These are phyloP conservation scores for Drosophila takahashii DNA, from an alignment of 1,140 invertebrate genomes.

Conservation along the genomic window DNA sequence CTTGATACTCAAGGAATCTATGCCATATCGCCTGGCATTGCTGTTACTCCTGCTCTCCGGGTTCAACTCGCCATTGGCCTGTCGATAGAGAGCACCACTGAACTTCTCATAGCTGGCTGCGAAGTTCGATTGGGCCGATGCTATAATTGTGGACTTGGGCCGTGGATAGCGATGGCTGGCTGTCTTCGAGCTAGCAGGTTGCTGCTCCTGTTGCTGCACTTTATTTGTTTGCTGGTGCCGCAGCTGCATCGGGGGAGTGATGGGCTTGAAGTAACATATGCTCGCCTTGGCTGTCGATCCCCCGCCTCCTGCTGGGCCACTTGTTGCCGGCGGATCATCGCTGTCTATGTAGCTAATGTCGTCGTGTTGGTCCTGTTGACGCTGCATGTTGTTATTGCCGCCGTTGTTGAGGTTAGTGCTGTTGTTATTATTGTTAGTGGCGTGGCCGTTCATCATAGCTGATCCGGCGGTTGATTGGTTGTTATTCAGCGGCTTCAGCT, in stretches of 20 bases:
- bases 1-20: constrained; percentile 77
- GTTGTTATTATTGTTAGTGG: constrained; percentile 14
- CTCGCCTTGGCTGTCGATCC: constrained; percentile 19
- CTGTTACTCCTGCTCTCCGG: constrained; percentile 14
- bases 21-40: constrained; percentile 60
- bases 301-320: not conserved
- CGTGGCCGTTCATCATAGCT: constrained; percentile 25
- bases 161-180: constrained; percentile 43
- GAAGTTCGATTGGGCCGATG: constrained; percentile 67
- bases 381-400: constrained; percentile 63
- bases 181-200: not conserved
- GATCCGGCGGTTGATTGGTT: constrained; percentile 1
- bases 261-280: constrained; percentile 66
- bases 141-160: constrained; percentile 78
- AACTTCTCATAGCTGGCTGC: constrained; percentile 70
- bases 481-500: constrained; percentile 38
- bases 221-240: constrained; percentile 33
- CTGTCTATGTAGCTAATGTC: constrained; percentile 84
- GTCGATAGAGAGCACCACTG: constrained; percentile 65
- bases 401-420: constrained; percentile 18
- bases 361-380: constrained; percentile 67
- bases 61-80: constrained; percentile 55
- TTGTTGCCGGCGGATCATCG: constrained; percentile 65
- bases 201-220: constrained; percentile 18
- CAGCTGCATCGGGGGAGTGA: constrained; percentile 60